Evolutionary conservation across 1,140 invertebrate species (phyloP).

Genomic region (Drosophila quadrilineata): DNA sequence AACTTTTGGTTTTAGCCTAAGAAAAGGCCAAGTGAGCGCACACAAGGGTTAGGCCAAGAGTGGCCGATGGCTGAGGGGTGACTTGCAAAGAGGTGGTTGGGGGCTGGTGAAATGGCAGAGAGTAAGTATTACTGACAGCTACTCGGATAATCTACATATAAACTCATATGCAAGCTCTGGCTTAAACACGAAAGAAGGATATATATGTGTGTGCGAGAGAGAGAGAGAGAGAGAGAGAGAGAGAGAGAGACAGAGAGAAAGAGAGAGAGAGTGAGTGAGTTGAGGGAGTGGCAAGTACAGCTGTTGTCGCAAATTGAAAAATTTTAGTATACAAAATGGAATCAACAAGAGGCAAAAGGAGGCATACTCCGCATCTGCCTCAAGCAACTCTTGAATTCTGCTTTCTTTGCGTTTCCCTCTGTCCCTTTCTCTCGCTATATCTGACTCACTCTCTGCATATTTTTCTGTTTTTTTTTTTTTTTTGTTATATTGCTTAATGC

Average conservation of each 20-base stretch:
- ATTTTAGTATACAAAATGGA: constrained; percentile 30
- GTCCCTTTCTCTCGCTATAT: no score
- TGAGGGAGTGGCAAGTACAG: not conserved
- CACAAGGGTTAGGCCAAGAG: not conserved
- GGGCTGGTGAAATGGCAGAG: no score
- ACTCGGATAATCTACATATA: constrained; percentile 37
- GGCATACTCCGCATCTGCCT: no score
- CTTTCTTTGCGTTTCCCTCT: no score
- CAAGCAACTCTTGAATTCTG: no score
- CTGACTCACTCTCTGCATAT: no score
- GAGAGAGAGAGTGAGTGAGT: not conserved
- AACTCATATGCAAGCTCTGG: constrained; percentile 9
- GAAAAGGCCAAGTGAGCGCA: not conserved
- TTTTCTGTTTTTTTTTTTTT: no score
- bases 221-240: not conserved
- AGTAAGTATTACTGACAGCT: constrained; percentile 10
- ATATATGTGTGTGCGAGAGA: no score
- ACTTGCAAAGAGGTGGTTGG: no score
- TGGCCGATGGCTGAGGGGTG: not conserved
- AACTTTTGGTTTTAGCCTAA: constrained; percentile 2
- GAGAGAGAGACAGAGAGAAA: not conserved
- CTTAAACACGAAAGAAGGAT: not conserved
- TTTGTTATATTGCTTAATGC: no score
- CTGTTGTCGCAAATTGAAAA: constrained; percentile 39
- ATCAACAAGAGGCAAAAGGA: no score